Conservation (phyloP, 2,888 invertebrate genomes). For the Mycalesis mineus region DNA sequence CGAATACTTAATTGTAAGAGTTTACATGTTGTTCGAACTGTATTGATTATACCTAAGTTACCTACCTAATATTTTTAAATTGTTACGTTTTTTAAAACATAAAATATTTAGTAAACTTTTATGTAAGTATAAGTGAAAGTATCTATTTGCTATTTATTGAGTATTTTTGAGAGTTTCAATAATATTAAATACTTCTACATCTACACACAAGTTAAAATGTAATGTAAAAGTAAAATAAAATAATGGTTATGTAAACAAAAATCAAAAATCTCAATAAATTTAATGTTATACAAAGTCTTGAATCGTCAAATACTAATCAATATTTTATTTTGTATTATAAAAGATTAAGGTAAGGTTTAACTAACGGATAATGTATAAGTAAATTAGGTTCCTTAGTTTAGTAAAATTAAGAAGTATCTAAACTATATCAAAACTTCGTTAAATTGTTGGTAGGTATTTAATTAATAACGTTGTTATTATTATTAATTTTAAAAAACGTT, state of each 20-base stretch:
- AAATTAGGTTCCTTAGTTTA: not conserved
- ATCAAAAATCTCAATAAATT: not conserved
- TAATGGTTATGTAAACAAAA: not conserved
- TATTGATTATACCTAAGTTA: not conserved
- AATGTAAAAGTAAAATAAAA: not conserved
- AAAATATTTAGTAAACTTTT: not conserved
- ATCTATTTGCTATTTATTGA: not conserved
- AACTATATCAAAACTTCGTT: not conserved
- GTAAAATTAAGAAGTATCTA: not conserved
- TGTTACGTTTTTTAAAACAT: constrained; percentile 1
- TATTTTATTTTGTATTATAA: not conserved
- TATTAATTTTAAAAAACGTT: not conserved
- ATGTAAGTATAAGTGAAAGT: not conserved
- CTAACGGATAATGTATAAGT: not conserved
- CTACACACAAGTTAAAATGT: not conserved
- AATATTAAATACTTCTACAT: not conserved
- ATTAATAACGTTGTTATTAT: not conserved
- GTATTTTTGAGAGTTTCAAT: not conserved
- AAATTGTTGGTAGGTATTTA: not conserved
- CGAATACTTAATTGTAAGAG: too few relatives aligned
- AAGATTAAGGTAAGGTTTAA: not conserved
- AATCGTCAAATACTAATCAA: not conserved
- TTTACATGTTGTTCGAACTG: too few relatives aligned
- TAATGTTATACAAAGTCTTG: not conserved
- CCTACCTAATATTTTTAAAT: not conserved